phyloP scores from a whole-genome alignment of 64 coral and sea anemone genomes.

The Acropora yongei region DNA sequence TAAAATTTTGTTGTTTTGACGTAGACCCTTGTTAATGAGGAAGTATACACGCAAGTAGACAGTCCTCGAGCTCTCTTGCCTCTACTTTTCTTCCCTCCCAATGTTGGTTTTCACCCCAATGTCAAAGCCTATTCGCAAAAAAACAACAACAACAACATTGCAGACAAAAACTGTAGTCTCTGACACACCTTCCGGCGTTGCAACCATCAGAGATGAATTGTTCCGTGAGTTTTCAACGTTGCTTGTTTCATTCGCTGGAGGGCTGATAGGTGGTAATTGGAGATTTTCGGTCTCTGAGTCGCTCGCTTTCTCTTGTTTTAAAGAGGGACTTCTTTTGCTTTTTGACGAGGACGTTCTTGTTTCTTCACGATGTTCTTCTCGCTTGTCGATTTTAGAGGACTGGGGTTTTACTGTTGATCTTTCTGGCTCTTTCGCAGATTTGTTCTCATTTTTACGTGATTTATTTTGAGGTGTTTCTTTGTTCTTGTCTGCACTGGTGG shows the following conservation, averaged over 20 bases:
- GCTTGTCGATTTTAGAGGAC: not conserved
- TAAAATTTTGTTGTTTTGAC: no score
- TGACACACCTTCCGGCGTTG: not conserved
- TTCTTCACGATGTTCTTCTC: not conserved
- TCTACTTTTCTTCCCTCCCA: no score
- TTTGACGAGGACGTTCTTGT: slow-evolving; percentile 15
- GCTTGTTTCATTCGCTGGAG: not conserved
- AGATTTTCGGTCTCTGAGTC: not conserved
- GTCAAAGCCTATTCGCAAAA: no score
- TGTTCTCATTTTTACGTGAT: not conserved
- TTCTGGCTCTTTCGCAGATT: not conserved
- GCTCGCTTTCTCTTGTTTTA: not conserved
- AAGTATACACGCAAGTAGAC: no score
- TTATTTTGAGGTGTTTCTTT: not conserved
- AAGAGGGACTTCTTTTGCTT: slow-evolving; percentile 1
- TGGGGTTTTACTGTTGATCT: not conserved
- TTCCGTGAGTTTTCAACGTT: not conserved
- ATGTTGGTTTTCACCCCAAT: no score
- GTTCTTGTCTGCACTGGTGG: slow-evolving; percentile 24
- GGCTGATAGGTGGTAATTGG: not conserved
- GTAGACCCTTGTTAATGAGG: no score
- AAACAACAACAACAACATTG: no score
- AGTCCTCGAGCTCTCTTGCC: no score
- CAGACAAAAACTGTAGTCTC: no score
- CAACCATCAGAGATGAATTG: not conserved